Base-by-base conservation (phyloP, 2,797 vertebrate genomes). In the Neosilurus mollespiculum region DNA sequence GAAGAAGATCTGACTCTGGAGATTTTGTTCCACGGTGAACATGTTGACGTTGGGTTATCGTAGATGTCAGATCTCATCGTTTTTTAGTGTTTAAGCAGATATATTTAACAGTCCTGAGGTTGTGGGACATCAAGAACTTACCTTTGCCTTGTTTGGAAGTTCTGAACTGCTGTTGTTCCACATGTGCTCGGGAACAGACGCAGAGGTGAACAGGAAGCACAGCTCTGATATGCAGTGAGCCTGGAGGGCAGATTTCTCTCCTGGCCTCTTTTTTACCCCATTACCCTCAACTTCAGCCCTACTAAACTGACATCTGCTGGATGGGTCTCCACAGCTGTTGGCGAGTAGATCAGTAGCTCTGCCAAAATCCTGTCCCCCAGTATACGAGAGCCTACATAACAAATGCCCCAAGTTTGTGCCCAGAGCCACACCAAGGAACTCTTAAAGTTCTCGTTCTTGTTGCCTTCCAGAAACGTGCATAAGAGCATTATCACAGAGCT, bases 251-350 rank as follows among this genome's bases (percentile, higher is more conserved):
- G 43, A 8, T 43, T 43, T 43, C 73, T 86, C 53, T 61, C 37
- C 66, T 83, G 73, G 70, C 84, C 87, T 82, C 87, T 73, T 83
- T 81, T 30, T 75, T 59, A 86, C 81, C 78, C 81, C 59, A 83
- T 22, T 83, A 71, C 71, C 87, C 83, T 88, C 78, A 88, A 85
- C 88, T 81, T 75, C 71, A 87, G 79, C 67, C 82, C 80, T 67
- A 84, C 87, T 90, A 90, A 85, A 85, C 87, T 85, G 89, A 93
- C 94, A 95, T 94, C 93, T 95, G 93, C 89, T 92, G 89, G 92
- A 94, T 92, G 90, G 90, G 90, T 94, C 91, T 92, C 87, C 92
- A 92, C 94, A 95, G 93, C 94, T 95, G 94, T 90, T 87, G 84
- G 80, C 84, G 80, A 93, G 90, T 89, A 89, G 91, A 90, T 91